Percentiles rank a stretch among this genome's conserved stretches.
These are phyloP conservation scores for Pyrrhia umbra DNA, from an alignment of 2,888 invertebrate species.

Conservation along the genomic window DNA sequence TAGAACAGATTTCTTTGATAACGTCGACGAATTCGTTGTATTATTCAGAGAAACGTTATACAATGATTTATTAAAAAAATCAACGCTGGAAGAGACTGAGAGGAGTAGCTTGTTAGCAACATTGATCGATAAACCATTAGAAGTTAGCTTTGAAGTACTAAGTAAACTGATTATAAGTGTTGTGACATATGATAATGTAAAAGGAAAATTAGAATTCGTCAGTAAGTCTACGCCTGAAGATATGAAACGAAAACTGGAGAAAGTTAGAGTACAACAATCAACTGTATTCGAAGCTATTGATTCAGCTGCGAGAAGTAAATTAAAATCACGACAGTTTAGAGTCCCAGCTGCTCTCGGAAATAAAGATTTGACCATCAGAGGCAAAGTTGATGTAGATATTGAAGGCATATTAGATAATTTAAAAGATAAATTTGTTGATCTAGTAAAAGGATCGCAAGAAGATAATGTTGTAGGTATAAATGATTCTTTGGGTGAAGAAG, in stretches of 20 bases:
- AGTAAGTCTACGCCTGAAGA: too few relatives aligned
- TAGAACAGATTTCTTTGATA: conserved; percentile 34
- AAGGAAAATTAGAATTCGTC: too few relatives aligned
- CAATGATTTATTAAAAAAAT: conserved; percentile 11
- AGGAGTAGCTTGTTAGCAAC: background rate
- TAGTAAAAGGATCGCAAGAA: conserved; percentile 27
- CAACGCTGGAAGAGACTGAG: background rate
- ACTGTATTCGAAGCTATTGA: too few relatives aligned
- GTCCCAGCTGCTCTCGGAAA: conserved; percentile 50
- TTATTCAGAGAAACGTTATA: conserved; percentile 31
- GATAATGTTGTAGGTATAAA: conserved; percentile 28
- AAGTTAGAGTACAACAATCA: too few relatives aligned
- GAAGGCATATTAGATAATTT: conserved; percentile 7
- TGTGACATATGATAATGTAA: too few relatives aligned
- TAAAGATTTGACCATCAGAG: conserved; percentile 35
- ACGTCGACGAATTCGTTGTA: conserved; percentile 6
- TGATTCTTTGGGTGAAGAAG: conserved; percentile 20
- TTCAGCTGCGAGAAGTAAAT: conserved; percentile 12
- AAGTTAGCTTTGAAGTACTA: conserved; percentile 15
- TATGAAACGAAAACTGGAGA: too few relatives aligned
- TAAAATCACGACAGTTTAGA: conserved; percentile 35
- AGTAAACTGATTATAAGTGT: conserved; percentile 23
- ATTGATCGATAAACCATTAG: conserved; percentile 7
- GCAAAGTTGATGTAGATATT: too few relatives aligned
- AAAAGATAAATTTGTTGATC: background rate